A percentile compares a stretch with the other conserved stretches of the same genome.
These are phyloP conservation scores for Psophia crepitans DNA, from an alignment of 2,113 vertebrate species.

Conservation along the genomic window DNA sequence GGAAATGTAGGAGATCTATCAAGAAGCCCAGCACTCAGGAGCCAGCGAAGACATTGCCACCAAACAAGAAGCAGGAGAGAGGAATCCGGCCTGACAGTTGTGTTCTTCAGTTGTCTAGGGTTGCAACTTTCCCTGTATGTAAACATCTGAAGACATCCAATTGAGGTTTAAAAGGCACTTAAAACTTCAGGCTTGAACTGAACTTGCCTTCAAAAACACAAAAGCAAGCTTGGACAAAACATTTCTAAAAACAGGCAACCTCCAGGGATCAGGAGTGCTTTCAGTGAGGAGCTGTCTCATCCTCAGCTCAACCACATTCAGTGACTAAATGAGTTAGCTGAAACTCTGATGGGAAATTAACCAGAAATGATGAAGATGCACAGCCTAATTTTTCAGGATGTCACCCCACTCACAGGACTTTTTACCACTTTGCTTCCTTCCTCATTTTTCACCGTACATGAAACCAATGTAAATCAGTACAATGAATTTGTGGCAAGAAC, in stretches of 20 bases:
- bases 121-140: too few species aligned
- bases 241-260: not conserved
- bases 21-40: not conserved
- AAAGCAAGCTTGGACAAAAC: not conserved
- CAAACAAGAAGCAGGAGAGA: not conserved
- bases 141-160: not conserved
- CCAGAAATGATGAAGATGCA: not conserved
- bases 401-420: not conserved
- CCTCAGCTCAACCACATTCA: not conserved
- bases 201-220: too few species aligned
- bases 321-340: not conserved
- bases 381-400: not conserved
- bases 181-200: not conserved
- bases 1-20: not conserved
- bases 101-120: not conserved
- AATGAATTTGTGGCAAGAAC: not conserved
- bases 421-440: not conserved
- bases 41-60: not conserved
- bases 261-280: not conserved
- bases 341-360: not conserved
- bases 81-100: not conserved
- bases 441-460: not conserved
- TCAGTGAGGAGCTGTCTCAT: not conserved
- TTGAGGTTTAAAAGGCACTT: not conserved
- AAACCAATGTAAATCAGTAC: not conserved